Base-by-base conservation (phyloP, 2,113 vertebrate genomes). In the Perccottus glenii region DNA sequence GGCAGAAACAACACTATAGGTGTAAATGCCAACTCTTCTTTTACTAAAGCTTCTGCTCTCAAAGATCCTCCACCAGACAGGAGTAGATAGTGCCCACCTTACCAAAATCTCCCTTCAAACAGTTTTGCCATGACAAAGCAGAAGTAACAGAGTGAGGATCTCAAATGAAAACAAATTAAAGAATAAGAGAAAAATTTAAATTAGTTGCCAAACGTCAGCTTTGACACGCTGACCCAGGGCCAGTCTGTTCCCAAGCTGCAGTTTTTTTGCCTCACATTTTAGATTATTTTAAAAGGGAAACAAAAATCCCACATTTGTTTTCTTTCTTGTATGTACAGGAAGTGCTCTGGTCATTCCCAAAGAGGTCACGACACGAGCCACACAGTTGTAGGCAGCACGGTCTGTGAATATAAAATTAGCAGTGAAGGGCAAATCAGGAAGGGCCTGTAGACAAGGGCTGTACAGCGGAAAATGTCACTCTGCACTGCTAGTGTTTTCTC, bases 391-490 rank as follows among this genome's bases (percentile, higher is more conserved):
- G 61, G 60, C 16, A 12, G 11, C 8, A 36, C 49, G 9, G 38
- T 40, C 65, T 12, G 60, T 64, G 67, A 81, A 73, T 57, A 42
- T 51, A 55, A 51, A 65, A 42, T 64, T 15, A n/a, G 61, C 59
- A 52, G 50, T 48, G 35, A 57, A 61, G 77, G 67, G 70, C 76
- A 11, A 60, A 52, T 8, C 35, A 62, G 36, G 6, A n/a, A 48
- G 47, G 50, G 47, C 50, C 70, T 7, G 65, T 19, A 70, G 77
- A 63, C 75, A 51, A 62, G 46, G 71, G 49, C 35, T 7, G 3
- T 10, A 50, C 64, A 56, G 56, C 33, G 80, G 44, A 78, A n/a
- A 86, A 88, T 83, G 80, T 81, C 84, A 87, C 32, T 46, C 64
- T 60, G 47, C 27, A 51, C 53, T 40, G 65, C 45, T 63, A 73